Conservation (phyloP, 2,888 invertebrate species). For the Labia minor region DNA sequence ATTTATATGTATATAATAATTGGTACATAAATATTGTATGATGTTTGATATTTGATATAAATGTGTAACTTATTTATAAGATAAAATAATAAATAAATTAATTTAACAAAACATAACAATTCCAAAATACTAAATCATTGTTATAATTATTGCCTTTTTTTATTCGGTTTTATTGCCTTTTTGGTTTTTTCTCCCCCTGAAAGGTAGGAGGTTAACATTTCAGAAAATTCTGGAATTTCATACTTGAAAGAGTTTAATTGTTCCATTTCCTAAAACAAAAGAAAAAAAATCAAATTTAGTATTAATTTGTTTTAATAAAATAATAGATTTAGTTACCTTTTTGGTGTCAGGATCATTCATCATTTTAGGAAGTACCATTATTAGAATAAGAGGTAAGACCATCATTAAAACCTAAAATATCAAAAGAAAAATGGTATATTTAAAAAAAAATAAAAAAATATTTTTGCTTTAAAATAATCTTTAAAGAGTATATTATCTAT, state of each 20-base stretch:
- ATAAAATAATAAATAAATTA: neutral
- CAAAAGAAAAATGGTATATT: neutral
- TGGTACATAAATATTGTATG: neutral
- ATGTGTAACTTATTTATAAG: neutral
- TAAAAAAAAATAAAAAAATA: neutral
- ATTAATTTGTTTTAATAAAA: slow-evolving; percentile 8
- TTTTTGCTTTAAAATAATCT: neutral
- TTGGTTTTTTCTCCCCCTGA: slow-evolving; percentile 54
- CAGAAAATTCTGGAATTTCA: slow-evolving; percentile 91
- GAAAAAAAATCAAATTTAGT: slow-evolving; percentile 20
- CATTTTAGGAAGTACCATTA: slow-evolving; percentile 89
- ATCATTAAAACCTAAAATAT: slow-evolving; percentile 76
- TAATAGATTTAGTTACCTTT: slow-evolving; percentile 43
- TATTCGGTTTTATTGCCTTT: slow-evolving; percentile 37
- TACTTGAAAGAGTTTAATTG: slow-evolving; percentile 73
- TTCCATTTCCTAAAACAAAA: slow-evolving; percentile 60
- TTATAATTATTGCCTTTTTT: slow-evolving; percentile 35
- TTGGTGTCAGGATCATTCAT: slow-evolving; percentile 97
- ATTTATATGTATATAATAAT: neutral
- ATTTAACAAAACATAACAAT: neutral
- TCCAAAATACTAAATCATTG: neutral
- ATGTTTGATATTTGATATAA: neutral
- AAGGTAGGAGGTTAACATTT: slow-evolving; percentile 80
- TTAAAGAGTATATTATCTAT: neutral
- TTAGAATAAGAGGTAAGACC: slow-evolving; percentile 79